phyloP scores from a whole-genome alignment of 2,888 invertebrate genomes.

The Drosophila emarginata region DNA sequence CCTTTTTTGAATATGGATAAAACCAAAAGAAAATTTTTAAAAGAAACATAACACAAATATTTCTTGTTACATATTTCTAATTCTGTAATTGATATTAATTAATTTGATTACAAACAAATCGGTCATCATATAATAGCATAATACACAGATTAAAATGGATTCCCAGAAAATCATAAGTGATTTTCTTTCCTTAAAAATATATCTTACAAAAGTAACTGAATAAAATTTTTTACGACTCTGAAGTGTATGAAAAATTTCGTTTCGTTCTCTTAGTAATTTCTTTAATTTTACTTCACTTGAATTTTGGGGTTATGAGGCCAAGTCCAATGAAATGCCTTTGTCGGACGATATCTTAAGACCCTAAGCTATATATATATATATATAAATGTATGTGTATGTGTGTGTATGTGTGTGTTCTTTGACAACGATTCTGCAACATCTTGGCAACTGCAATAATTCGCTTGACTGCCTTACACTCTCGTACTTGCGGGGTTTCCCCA shows the following conservation, averaged over 20 bases:
- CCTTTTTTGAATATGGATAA: too few relatives aligned
- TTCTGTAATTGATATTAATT: too few relatives aligned
- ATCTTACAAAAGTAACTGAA: too few relatives aligned
- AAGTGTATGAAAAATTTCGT: background rate
- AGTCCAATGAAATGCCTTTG: conserved; percentile 16
- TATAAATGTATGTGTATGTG: background rate
- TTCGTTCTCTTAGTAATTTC: background rate
- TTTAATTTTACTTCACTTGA: background rate
- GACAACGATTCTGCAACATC: conserved; percentile 38
- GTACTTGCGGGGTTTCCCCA: conserved; percentile 54
- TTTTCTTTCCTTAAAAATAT: too few relatives aligned
- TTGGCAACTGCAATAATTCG: conserved; percentile 58
- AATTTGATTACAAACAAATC: too few relatives aligned
- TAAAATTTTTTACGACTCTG: too few relatives aligned
- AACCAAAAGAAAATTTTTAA: too few relatives aligned
- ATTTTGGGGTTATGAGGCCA: conserved; percentile 17
- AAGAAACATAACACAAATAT: too few relatives aligned
- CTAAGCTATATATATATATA: background rate
- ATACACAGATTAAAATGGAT: too few relatives aligned
- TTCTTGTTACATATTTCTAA: too few relatives aligned
- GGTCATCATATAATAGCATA: too few relatives aligned
- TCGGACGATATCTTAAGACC: conserved; percentile 4
- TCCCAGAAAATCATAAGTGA: too few relatives aligned
- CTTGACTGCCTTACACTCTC: conserved; percentile 48
- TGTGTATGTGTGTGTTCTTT: background rate